phyloP scores from a whole-genome alignment of 53 echinoderm and acorn worm genomes.

The Hippasteria phrygiana region DNA sequence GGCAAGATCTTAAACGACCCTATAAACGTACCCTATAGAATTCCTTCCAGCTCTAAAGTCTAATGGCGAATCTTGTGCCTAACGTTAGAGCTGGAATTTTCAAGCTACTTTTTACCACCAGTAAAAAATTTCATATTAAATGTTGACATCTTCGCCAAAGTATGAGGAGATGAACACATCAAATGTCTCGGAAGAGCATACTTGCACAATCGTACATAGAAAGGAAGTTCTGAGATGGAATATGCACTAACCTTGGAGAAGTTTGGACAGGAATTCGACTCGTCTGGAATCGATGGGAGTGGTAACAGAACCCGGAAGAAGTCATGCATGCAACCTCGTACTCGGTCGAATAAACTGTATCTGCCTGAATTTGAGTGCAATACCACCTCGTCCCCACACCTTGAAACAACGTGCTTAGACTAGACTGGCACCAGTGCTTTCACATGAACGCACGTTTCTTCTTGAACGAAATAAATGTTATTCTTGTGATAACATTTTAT shows the following conservation, averaged over 20 bases:
- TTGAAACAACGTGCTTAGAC: neutral
- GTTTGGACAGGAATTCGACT: constrained; percentile 12
- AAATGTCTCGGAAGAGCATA: neutral
- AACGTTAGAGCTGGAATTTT: too few species aligned
- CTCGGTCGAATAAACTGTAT: neutral
- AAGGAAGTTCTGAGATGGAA: neutral
- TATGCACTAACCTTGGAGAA: neutral
- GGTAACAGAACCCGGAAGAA: constrained; percentile 46
- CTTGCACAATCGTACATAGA: neutral
- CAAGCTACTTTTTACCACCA: too few species aligned
- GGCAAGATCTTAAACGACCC: too few species aligned
- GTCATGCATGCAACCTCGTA: constrained; percentile 11
- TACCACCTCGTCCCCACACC: neutral
- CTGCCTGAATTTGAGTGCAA: neutral
- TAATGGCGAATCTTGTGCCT: too few species aligned
- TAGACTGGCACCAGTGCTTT: too few species aligned
- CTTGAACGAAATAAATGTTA: too few species aligned
- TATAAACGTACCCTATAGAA: too few species aligned
- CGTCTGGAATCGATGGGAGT: constrained; percentile 31
- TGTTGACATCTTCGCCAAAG: neutral
- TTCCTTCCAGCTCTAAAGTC: too few species aligned
- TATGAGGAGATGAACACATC: neutral
- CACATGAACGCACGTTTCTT: too few species aligned
- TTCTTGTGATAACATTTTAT: too few species aligned
- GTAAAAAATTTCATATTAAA: too few species aligned